These are phyloP conservation scores for Parnassius orleans DNA, from an alignment of 2,888 invertebrate genomes.

Conservation along the genomic window DNA sequence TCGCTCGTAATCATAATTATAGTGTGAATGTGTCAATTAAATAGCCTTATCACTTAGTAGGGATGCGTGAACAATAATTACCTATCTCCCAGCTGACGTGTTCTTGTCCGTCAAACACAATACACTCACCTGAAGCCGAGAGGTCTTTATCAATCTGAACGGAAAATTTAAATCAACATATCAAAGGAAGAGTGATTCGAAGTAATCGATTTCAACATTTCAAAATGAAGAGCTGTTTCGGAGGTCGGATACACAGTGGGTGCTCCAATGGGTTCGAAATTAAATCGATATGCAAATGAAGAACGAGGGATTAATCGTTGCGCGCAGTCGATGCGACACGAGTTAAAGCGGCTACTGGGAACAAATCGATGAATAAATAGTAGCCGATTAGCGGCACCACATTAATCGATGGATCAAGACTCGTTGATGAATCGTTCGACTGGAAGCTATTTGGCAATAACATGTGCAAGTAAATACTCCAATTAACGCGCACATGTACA, in stretches of 20 bases:
- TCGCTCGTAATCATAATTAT: slow-evolving; percentile 72
- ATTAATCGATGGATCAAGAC: slow-evolving; percentile 63
- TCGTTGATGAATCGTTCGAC: background rate
- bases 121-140: slow-evolving; percentile 55
- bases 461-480: too few species aligned
- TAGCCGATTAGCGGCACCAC: slow-evolving; percentile 63
- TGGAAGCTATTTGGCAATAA: too few species aligned
- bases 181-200: slow-evolving; percentile 41
- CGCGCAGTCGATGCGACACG: slow-evolving; percentile 67
- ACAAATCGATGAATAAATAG: slow-evolving; percentile 76
- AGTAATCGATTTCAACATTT: slow-evolving; percentile 73
- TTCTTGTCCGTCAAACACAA: slow-evolving; percentile 45
- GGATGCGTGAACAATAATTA: slow-evolving; percentile 66
- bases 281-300: slow-evolving; percentile 77
- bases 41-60: slow-evolving; percentile 68
- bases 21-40: slow-evolving; percentile 74
- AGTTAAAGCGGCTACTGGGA: slow-evolving; percentile 65
- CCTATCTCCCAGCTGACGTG: slow-evolving; percentile 50
- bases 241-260: slow-evolving; percentile 70
- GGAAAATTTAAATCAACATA: slow-evolving; percentile 47
- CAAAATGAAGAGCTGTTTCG: slow-evolving; percentile 65
- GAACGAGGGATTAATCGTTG: slow-evolving; percentile 66
- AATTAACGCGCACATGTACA: too few species aligned
- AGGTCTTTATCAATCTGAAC: slow-evolving; percentile 59
- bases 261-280: slow-evolving; percentile 74